phyloP scores from a whole-genome alignment of 2,797 vertebrate genomes.

The Mus minutoides region DNA sequence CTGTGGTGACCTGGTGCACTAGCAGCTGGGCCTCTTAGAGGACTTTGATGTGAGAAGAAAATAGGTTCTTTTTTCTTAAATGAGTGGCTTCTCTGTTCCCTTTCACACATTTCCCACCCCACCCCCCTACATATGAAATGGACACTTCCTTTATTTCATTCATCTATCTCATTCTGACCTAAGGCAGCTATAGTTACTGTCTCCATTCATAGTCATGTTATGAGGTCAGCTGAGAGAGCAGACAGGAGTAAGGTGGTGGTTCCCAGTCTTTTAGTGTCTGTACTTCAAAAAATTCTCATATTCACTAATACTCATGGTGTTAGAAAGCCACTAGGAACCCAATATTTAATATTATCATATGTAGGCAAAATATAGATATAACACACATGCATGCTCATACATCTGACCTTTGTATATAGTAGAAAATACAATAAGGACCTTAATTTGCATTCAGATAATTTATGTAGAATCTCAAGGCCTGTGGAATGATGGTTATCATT shows the following conservation, averaged over 20 bases:
- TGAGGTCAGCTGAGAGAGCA: background rate
- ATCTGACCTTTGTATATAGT: background rate
- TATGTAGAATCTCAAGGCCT: background rate
- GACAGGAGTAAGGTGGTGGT: background rate
- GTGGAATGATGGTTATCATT: background rate
- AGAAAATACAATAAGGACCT: background rate
- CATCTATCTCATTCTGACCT: background rate
- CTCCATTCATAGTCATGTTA: background rate
- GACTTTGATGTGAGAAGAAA: background rate
- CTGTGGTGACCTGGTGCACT: background rate
- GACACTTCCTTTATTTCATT: background rate
- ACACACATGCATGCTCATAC: too few relatives aligned
- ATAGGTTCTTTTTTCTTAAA: background rate
- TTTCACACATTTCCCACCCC: background rate
- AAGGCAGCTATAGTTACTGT: background rate
- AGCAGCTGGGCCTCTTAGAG: background rate
- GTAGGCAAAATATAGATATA: background rate
- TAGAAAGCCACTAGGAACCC: background rate
- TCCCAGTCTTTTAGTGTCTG: background rate
- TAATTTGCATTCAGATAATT: slow-evolving; percentile 1
- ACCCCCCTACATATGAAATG: background rate
- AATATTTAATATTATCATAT: background rate
- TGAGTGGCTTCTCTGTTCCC: background rate
- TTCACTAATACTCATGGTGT: slow-evolving; percentile 20
- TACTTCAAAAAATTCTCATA: background rate